These are phyloP conservation scores for Syrphus vitripennis DNA, from an alignment of 2,888 invertebrate species.

Conservation along the genomic window DNA sequence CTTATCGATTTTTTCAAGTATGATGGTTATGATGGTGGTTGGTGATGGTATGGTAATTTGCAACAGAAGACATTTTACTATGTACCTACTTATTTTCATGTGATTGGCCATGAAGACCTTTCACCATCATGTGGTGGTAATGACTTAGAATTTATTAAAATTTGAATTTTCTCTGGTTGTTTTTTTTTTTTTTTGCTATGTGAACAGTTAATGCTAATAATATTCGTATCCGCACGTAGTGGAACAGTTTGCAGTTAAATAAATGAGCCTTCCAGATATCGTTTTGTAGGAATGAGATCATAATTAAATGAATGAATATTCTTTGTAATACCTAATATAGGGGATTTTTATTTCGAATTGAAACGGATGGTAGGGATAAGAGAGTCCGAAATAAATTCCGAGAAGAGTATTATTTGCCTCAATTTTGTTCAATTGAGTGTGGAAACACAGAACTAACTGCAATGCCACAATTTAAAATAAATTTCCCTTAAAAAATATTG, in stretches of 20 bases:
- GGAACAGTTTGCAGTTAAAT: not conserved
- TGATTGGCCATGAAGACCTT: not conserved
- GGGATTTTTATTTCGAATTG: no score
- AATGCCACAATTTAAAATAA: no score
- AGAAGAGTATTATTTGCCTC: no score
- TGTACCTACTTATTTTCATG: not conserved
- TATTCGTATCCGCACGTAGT: not conserved
- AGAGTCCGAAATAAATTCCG: no score
- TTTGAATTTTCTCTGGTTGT: not conserved
- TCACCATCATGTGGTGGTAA: not conserved
- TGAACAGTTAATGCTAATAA: not conserved
- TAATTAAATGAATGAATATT: no score
- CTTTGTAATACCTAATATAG: no score
- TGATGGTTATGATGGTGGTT: not conserved
- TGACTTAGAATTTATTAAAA: conserved; percentile 21
- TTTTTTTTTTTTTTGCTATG: not conserved
- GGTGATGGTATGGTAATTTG: not conserved
- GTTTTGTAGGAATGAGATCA: not conserved
- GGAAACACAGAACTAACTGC: no score
- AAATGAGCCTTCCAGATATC: not conserved
- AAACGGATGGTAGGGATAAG: no score
- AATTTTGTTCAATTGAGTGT: no score
- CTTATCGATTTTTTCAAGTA: not conserved
- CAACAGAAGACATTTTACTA: not conserved
- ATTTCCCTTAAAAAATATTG: no score